These are phyloP conservation scores for Euphydryas editha DNA, from an alignment of 2,888 invertebrate genomes.

Conservation along the genomic window DNA sequence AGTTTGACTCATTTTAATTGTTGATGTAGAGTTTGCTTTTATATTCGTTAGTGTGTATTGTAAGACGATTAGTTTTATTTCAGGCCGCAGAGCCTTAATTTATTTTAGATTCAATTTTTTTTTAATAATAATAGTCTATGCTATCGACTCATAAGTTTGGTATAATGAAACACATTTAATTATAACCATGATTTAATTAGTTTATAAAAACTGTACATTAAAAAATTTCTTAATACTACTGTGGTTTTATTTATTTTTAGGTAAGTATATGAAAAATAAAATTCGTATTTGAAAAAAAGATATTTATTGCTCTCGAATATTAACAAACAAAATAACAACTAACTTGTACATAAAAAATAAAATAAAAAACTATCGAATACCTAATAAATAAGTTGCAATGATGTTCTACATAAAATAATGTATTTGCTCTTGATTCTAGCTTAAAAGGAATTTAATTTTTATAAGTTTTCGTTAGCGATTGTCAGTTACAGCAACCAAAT, in stretches of 20 bases:
- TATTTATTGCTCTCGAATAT: slow-evolving; percentile 21
- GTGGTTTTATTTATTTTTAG: slow-evolving; percentile 49
- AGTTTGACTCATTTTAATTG: background rate
- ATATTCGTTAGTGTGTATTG: background rate
- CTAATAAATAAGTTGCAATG: too few relatives aligned
- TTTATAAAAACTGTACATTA: slow-evolving; percentile 24
- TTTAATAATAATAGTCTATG: background rate
- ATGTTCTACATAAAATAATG: too few relatives aligned
- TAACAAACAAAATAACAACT: slow-evolving; percentile 17
- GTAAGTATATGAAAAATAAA: background rate
- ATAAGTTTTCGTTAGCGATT: too few relatives aligned
- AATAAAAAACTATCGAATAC: background rate
- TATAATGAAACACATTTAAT: slow-evolving; percentile 35
- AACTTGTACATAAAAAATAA: slow-evolving; percentile 8
- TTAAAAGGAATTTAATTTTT: too few relatives aligned
- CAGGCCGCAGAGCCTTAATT: slow-evolving; percentile 4
- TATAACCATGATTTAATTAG: slow-evolving; percentile 24
- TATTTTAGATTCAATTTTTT: slow-evolving; percentile 6
- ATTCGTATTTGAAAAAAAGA: background rate
- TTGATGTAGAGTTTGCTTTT: slow-evolving; percentile 2
- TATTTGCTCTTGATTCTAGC: too few relatives aligned
- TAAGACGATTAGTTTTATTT: background rate
- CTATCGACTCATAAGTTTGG: background rate
- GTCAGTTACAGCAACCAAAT: too few relatives aligned
- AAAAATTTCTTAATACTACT: slow-evolving; percentile 47